Evolutionary conservation across 2,797 vertebrate genomes (phyloP), one percentile per base, ranked within the genome.

Genomic region (Sitta carolinensis): DNA sequence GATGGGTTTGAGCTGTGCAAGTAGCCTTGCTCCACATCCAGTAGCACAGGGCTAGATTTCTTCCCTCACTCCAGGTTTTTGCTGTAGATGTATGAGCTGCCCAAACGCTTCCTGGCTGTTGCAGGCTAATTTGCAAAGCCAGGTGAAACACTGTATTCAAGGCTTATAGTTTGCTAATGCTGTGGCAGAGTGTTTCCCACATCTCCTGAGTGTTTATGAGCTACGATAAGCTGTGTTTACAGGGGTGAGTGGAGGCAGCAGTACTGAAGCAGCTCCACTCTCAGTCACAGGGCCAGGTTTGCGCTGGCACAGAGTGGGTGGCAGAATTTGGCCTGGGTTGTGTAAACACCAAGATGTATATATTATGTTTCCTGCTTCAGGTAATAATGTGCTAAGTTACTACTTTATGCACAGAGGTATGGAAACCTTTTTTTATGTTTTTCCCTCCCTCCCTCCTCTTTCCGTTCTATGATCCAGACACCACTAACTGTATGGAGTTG

Each of bases 401-500:
- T 96, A 92, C 94, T 95, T 95, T 91, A 94, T 97, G 94, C 94
- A 95, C 95, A 96, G 96, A 97, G 95, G 94, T 96, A 75, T 95
- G 93, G 96, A 97, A 97, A 96, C 93, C 84, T 76, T 96, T 96
- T 93, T 96, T 95, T 97, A 94, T 95, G 95, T 97, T 97, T 97
- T 89, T 96, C 96, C 96, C 95, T 97, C 96, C 97, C 95, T 96
- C 96, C 97, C 95, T 97, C 97, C 97, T 97, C 95, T 97, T 97
- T 97, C 97, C 97, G 25, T 98, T 97, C 98, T 98, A 93, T 98
- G 97, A 98, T 98, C 98, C 98, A 99, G 99, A 98, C 98, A 98
- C 97, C 97, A 98, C 98, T 98, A 98, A 98, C 98, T 98, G 98
- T 98, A 98, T 98, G 96, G 98, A 98, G 89, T 97, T 98, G 98